phyloP scores from a whole-genome alignment of 2,113 vertebrate species.

The Pedionomus torquatus region DNA sequence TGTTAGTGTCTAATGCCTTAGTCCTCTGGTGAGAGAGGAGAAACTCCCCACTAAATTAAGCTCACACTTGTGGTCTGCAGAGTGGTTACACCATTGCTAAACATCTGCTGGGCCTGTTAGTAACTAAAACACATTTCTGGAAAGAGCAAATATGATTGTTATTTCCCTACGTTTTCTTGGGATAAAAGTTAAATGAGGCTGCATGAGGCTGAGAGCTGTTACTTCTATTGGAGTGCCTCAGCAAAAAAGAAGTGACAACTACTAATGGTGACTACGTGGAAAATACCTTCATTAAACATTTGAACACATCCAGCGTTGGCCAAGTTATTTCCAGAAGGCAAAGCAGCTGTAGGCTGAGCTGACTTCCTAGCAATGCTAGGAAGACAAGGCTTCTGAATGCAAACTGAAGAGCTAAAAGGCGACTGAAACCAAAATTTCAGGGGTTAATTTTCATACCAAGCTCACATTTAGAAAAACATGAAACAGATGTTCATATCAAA shows the following conservation, averaged over 20 bases:
- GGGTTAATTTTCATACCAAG: conserved; percentile 65
- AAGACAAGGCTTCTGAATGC: neutral
- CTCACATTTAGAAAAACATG: conserved; percentile 70
- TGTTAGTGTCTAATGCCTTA: neutral
- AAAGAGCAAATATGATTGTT: neutral
- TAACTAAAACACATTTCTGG: neutral
- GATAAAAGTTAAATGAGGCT: neutral
- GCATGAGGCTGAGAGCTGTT: neutral
- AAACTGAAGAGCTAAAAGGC: neutral
- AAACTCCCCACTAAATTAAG: neutral
- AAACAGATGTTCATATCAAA: conserved; percentile 78
- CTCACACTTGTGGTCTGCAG: neutral
- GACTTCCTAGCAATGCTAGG: neutral
- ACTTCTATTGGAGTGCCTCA: neutral
- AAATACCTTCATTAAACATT: neutral
- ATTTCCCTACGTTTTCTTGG: neutral
- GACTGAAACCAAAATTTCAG: conserved; percentile 57
- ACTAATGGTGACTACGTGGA: neutral
- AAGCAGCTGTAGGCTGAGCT: neutral
- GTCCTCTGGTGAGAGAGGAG: neutral
- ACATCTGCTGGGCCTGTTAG: neutral
- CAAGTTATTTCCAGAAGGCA: neutral
- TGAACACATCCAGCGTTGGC: neutral
- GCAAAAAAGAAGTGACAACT: neutral
- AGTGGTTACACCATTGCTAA: neutral